Conservation (phyloP, 2,888 invertebrate genomes). For the Sinodicranocentrus sp. region DNA sequence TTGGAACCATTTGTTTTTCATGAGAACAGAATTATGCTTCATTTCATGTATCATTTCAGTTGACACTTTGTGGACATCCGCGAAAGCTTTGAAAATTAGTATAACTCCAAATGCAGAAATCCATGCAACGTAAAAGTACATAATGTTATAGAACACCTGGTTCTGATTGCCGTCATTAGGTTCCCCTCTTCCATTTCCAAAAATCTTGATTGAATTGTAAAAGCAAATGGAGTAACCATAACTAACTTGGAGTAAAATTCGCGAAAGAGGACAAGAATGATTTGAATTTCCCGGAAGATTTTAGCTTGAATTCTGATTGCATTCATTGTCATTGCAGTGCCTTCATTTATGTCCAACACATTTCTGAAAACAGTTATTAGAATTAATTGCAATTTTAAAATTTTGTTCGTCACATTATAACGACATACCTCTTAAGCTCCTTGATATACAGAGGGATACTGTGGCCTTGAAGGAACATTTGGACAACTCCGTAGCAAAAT, state of each 20-base stretch:
- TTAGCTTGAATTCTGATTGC: too few relatives aligned
- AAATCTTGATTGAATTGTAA: background rate
- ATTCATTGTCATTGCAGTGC: too few relatives aligned
- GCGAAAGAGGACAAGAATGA: too few relatives aligned
- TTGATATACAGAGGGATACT: background rate
- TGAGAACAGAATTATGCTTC: background rate
- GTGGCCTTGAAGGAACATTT: background rate
- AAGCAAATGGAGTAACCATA: too few relatives aligned
- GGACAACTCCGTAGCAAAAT: background rate
- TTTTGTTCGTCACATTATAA: background rate
- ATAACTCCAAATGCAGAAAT: background rate
- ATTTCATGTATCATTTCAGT: background rate
- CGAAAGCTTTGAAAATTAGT: background rate
- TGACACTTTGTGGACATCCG: slow-evolving; percentile 3
- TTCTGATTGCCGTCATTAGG: too few relatives aligned
- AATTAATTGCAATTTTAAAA: background rate
- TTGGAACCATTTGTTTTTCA: background rate
- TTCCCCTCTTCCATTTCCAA: too few relatives aligned
- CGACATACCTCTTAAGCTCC: background rate
- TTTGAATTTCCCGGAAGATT: too few relatives aligned
- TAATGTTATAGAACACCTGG: background rate
- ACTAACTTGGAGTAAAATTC: too few relatives aligned
- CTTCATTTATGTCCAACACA: background rate
- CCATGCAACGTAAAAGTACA: background rate
- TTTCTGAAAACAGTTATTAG: background rate